Conservation (phyloP, 2,888 invertebrate genomes). For the Merodon equestris region DNA sequence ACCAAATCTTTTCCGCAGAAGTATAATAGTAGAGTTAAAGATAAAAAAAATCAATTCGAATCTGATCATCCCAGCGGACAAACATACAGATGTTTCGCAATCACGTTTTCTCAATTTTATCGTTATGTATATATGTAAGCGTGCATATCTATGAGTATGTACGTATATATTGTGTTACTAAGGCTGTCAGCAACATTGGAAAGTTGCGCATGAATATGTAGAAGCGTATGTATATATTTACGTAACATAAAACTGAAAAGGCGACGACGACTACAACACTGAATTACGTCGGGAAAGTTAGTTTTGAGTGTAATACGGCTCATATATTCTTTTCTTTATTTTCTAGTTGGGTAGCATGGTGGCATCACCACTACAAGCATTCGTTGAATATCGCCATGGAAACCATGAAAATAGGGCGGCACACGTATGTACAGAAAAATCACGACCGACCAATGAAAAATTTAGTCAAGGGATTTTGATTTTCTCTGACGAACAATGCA, state of each 20-base stretch:
- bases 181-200: slow-evolving; percentile 26
- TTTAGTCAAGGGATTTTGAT: slow-evolving; percentile 79
- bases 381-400: slow-evolving; percentile 52
- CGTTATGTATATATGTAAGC: slow-evolving; percentile 8
- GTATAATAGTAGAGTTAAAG: slow-evolving; percentile 32
- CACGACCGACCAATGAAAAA: slow-evolving; percentile 80
- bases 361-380: slow-evolving; percentile 37
- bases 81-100: slow-evolving; percentile 42
- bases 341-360: slow-evolving; percentile 38
- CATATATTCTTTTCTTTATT: slow-evolving; percentile 9
- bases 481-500: slow-evolving; percentile 72
- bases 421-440: slow-evolving; percentile 74
- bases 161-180: no score
- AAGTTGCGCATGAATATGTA: slow-evolving; percentile 4
- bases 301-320: slow-evolving; percentile 15
- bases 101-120: slow-evolving; percentile 51
- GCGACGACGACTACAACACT: slow-evolving; percentile 27
- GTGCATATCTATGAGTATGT: no score
- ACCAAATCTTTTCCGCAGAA: slow-evolving; percentile 18
- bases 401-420: slow-evolving; percentile 61
- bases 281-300: slow-evolving; percentile 37
- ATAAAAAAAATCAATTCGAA: slow-evolving; percentile 72
- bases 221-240: slow-evolving; percentile 6
- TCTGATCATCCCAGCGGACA: slow-evolving; percentile 78
- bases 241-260: slow-evolving; percentile 16